Evolutionary conservation across 1,140 invertebrate species (phyloP).

Genomic region (Stegodyphus dumicola): DNA sequence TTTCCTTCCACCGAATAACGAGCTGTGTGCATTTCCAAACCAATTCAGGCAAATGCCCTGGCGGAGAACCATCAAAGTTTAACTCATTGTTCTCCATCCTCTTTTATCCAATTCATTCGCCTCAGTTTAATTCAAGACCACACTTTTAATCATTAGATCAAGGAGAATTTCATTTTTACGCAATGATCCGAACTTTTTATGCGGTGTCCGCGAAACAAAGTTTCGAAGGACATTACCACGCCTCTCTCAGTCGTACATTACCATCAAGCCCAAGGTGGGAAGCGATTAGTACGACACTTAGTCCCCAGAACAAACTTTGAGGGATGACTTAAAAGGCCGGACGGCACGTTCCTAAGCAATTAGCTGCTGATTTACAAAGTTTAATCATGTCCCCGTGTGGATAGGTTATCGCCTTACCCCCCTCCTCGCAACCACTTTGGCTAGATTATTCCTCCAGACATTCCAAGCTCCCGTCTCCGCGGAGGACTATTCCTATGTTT

Average conservation of each 20-base stretch:
- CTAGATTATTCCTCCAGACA: slow-evolving; percentile 42
- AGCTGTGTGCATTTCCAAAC: too few relatives aligned
- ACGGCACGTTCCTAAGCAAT: slow-evolving; percentile 58
- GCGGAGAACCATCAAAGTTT: too few relatives aligned
- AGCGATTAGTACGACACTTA: slow-evolving; percentile 51
- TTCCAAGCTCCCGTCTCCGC: slow-evolving; percentile 2
- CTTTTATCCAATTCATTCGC: too few relatives aligned
- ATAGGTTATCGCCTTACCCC: neutral
- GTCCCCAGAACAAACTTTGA: slow-evolving; percentile 59
- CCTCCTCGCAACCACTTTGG: neutral
- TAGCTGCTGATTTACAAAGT: slow-evolving; percentile 62
- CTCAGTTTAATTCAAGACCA: slow-evolving; percentile 54
- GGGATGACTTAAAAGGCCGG: slow-evolving; percentile 49
- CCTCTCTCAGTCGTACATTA: slow-evolving; percentile 40
- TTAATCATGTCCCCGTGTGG: slow-evolving; percentile 52
- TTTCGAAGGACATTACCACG: slow-evolving; percentile 8
- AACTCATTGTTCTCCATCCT: too few relatives aligned
- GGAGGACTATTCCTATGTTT: slow-evolving; percentile 43
- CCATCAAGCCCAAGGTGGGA: slow-evolving; percentile 28
- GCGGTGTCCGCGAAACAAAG: neutral
- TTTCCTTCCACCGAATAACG: too few relatives aligned
- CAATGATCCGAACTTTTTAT: slow-evolving; percentile 20
- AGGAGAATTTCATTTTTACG: slow-evolving; percentile 35
- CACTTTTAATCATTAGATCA: slow-evolving; percentile 54
- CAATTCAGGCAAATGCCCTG: too few relatives aligned